Base-by-base conservation (phyloP, 2,797 vertebrate species). In the Myotis findleyi region DNA sequence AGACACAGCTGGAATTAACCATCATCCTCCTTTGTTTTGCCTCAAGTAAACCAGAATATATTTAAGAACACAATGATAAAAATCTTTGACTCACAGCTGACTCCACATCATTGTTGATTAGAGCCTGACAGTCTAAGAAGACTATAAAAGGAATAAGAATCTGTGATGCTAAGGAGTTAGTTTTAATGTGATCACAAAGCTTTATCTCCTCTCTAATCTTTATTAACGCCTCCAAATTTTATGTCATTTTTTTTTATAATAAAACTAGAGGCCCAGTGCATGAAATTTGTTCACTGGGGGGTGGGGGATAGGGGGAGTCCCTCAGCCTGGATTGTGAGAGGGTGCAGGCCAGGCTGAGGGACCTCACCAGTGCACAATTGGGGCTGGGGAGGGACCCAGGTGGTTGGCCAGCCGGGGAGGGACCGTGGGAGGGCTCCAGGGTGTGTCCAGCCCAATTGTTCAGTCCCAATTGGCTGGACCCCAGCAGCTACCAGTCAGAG, bases 21-120 rank as follows among this genome's bases (percentile, higher is more conserved):
- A 44, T 1, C 23, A 76, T 85, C 82, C 27, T 73, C 66, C 83
- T 84, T 93, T 91, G 92, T 49, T 84, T 93, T 91, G 92, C 55
- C 73, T 91, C 53, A 41, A 82, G 64, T 79, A 91, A 89, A 90
- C 30, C 64, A 88, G 86, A 73, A 51, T 77, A 77, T 38, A 47
- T 38, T 30, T 27, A 86, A 93, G 64, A 93, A 59, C 12, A 59
- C n/a, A 36, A 62, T 89, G 72, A 6, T 80, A 86, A 91, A 92
- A 76, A 90, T 20, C 62, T 83, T 91, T 62, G 57, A 66, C 33
- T 89, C 88, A 81, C 38, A 72, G 84, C 88, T 86, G 69, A 93
- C 76, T 94, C 80, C 69, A 62, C 59, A 80, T 69, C 83, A 69
- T 10, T 91, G 77, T 57, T 73, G 51, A 82, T 68, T 51, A 83